phyloP scores from a whole-genome alignment of 2,888 invertebrate species.

The Marasmarcha lunaedactyla region DNA sequence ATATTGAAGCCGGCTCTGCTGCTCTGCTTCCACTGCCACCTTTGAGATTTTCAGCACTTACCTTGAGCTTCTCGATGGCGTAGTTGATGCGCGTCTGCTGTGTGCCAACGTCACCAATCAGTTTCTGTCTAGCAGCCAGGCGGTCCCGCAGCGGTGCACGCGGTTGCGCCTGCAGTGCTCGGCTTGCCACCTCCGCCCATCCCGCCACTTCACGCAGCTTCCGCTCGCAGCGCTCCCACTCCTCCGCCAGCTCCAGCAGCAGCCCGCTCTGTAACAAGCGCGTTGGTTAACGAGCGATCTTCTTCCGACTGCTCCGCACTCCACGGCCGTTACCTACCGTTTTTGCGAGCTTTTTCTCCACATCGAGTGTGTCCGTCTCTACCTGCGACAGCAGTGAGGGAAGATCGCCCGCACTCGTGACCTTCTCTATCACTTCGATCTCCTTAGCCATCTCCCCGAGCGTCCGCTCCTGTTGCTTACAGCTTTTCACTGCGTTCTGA shows the following conservation, averaged over 20 bases:
- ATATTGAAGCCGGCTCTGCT: background rate
- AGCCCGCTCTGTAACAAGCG: constrained; percentile 79
- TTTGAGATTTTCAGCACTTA: constrained; percentile 35
- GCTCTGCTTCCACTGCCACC: no score
- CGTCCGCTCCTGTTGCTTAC: constrained; percentile 88
- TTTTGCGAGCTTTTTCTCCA: constrained; percentile 86
- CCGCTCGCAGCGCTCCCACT: constrained; percentile 96
- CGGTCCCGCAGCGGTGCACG: constrained; percentile 89
- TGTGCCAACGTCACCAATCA: constrained; percentile 86
- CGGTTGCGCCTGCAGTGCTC: constrained; percentile 81
- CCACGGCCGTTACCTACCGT: constrained; percentile 68
- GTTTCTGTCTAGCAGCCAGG: constrained; percentile 86
- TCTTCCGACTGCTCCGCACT: no score
- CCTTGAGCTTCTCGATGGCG: constrained; percentile 91
- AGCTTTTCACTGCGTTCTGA: constrained; percentile 88
- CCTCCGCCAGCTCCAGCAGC: constrained; percentile 91
- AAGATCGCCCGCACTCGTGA: constrained; percentile 87
- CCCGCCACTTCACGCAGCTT: constrained; percentile 90
- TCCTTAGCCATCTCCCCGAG: constrained; percentile 93
- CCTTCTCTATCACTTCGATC: constrained; percentile 84
- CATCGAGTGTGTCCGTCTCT: constrained; percentile 87
- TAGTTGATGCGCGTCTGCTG: constrained; percentile 91
- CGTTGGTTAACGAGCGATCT: background rate
- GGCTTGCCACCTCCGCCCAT: constrained; percentile 90
- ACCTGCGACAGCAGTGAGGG: constrained; percentile 87